A percentile compares a stretch with the other conserved stretches of the same genome.
Evolutionary conservation across 2,888 invertebrate genomes (phyloP).

Genomic region (Metopia argyrocephala): DNA sequence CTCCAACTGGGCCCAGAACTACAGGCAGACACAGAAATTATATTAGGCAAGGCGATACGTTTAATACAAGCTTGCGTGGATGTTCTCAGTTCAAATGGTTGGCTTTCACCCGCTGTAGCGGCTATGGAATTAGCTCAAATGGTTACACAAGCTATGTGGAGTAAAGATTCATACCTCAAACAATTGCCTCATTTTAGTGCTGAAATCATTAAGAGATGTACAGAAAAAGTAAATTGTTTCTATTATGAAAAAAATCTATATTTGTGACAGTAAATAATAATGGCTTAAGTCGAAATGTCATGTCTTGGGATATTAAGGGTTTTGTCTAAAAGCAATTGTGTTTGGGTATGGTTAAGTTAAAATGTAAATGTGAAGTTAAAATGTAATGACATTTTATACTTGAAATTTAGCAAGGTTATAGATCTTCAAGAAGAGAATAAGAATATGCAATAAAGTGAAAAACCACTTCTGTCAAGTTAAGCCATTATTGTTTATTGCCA

Average conservation of each 20-base stretch:
- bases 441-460: too few species aligned
- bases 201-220: slow-evolving; percentile 93
- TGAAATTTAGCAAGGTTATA: too few species aligned
- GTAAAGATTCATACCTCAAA: slow-evolving; percentile 97
- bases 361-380: too few species aligned
- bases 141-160: slow-evolving; percentile 99
- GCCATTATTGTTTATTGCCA: too few species aligned
- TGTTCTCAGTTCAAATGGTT: slow-evolving; percentile 96
- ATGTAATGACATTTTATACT: too few species aligned
- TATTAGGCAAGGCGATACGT: slow-evolving; percentile 89
- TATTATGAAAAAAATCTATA: background rate
- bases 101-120: slow-evolving; percentile 98
- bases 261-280: too few species aligned
- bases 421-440: too few species aligned
- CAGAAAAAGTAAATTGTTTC: slow-evolving; percentile 83
- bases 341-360: too few species aligned
- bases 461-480: too few species aligned
- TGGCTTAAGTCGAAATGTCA: too few species aligned
- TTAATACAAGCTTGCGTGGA: slow-evolving; percentile 97
- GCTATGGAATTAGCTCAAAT: slow-evolving; percentile 99
- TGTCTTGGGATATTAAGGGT: too few species aligned
- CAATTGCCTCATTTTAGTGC: slow-evolving; percentile 96
- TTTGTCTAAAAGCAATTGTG: too few species aligned
- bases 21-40: slow-evolving; percentile 95
- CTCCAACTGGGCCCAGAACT: slow-evolving; percentile 96